These are phyloP conservation scores for Dendroctonus valens DNA, from an alignment of 1,140 invertebrate genomes.

Conservation along the genomic window DNA sequence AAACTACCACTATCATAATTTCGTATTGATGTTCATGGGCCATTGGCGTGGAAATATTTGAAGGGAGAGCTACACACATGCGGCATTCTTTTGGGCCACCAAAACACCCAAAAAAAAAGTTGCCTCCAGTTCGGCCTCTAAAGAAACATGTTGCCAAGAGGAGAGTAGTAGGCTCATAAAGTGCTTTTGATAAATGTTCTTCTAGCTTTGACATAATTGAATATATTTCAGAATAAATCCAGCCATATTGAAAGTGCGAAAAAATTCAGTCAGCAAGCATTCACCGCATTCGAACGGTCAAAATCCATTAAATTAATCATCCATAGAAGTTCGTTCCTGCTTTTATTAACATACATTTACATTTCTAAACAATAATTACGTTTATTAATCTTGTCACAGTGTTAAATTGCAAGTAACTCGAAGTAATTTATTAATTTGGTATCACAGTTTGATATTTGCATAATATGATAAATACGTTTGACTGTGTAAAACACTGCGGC, in stretches of 20 bases:
- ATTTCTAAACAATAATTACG: conserved; percentile 33
- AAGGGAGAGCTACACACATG: background rate
- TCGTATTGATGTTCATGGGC: conserved; percentile 43
- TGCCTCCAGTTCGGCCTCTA: too few relatives aligned
- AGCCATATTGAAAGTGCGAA: too few relatives aligned
- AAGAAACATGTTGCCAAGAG: too few relatives aligned
- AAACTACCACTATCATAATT: conserved; percentile 43
- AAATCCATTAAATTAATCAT: conserved; percentile 22
- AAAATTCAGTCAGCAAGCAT: too few relatives aligned
- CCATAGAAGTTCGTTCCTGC: conserved; percentile 11
- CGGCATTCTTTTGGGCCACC: too few relatives aligned
- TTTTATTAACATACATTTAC: conserved; percentile 33
- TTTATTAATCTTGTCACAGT: conserved; percentile 35
- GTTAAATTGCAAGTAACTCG: conserved; percentile 35
- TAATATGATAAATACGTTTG: conserved; percentile 28
- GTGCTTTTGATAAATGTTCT: too few relatives aligned
- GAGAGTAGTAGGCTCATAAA: too few relatives aligned
- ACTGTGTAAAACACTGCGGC: conserved; percentile 3
- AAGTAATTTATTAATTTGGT: conserved; percentile 35
- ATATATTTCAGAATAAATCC: too few relatives aligned
- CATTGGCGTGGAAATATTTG: conserved; percentile 38
- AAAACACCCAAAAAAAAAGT: too few relatives aligned
- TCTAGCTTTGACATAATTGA: too few relatives aligned
- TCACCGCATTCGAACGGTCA: background rate
- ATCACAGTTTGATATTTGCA: conserved; percentile 29